Evolutionary conservation across 1,140 invertebrate species (phyloP), one percentile per base, ranked within the genome.

Genomic region (Brachystomella parvula): DNA sequence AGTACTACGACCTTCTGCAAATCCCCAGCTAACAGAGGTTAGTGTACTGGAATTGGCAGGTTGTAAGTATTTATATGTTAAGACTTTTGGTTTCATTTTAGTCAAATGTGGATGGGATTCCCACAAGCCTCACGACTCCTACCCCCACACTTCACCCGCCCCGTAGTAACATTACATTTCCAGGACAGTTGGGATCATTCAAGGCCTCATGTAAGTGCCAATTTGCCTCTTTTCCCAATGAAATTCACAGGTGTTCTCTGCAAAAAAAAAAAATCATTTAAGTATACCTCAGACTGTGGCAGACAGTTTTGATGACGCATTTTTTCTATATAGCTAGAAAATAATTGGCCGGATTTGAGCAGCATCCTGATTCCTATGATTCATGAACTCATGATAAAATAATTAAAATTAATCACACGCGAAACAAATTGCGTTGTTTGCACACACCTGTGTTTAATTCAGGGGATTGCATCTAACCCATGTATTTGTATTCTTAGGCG

Each of bases 191-290:
- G 24, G 53, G 65, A 57, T 60, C 58, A 29, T 59, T 64, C 24
- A 26, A 49, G 24, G 67, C 67, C n/a, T 61, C 67, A 26, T 68
- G 67, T 68, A 64, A 68, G 61, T 53, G 3, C 60, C 3, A 29
- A 6, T 17, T 53, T 47, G 2, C 15, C 49, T 2, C 12, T 21
- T 65, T 44, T 9, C 49, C n/a, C n/a, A n/a, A n/a, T n/a, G n/a
- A 26, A 53, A 24, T 53, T 26, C 24, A 17, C 24, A 44, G 39
- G 39, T n/a, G n/a, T 53, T 24, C 21, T 3, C 24, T 53, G 12
- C 15, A 53, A 9, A 53, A 9, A 6, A 15, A 39, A 17, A 19
- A 26, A 53, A 53, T 53, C 49, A 53, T 44, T 44, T 44, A 44
- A n/a, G n/a, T 12, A 44, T 44, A 44, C 39, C n/a, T 44, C 9